Conservation (phyloP, 2,888 invertebrate genomes). For the Ditula angustiorana region DNA sequence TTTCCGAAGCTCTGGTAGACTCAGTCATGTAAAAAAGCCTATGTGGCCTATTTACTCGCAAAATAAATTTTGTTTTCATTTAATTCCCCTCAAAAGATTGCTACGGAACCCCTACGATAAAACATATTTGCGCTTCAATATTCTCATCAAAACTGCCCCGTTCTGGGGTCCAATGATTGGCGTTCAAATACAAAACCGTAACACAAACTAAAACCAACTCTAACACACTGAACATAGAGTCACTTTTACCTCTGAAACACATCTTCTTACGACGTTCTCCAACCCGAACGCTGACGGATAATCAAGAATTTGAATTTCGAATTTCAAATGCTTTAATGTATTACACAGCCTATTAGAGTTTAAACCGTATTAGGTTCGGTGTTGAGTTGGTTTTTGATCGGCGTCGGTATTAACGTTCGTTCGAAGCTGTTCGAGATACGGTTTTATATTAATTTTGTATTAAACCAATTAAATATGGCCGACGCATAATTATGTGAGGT, state of each 20-base stretch:
- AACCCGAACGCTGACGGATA: slow-evolving; percentile 18
- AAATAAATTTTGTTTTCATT: background rate
- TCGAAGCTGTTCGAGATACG: slow-evolving; percentile 21
- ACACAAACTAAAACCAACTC: background rate
- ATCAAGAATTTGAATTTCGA: slow-evolving; percentile 35
- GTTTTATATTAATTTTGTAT: slow-evolving; percentile 47
- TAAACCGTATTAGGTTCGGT: background rate
- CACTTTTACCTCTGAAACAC: background rate
- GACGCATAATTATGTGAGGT: slow-evolving; percentile 37
- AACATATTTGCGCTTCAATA: slow-evolving; percentile 4
- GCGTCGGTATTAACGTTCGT: background rate
- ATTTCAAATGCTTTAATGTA: slow-evolving; percentile 19
- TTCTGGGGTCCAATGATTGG: slow-evolving; percentile 20
- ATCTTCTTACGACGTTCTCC: background rate
- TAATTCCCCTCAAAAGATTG: background rate
- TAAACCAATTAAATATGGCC: slow-evolving; percentile 56
- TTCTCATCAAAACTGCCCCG: slow-evolving; percentile 36
- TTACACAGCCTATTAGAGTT: background rate
- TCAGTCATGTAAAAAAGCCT: no score
- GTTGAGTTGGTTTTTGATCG: slow-evolving; percentile 3
- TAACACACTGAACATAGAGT: background rate
- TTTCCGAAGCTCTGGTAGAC: no score
- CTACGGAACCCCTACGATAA: slow-evolving; percentile 19
- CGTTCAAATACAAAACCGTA: slow-evolving; percentile 9
- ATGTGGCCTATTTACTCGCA: no score